Base-by-base conservation (phyloP, 2,888 invertebrate genomes). In the Harpagoxenus sublaevis region DNA sequence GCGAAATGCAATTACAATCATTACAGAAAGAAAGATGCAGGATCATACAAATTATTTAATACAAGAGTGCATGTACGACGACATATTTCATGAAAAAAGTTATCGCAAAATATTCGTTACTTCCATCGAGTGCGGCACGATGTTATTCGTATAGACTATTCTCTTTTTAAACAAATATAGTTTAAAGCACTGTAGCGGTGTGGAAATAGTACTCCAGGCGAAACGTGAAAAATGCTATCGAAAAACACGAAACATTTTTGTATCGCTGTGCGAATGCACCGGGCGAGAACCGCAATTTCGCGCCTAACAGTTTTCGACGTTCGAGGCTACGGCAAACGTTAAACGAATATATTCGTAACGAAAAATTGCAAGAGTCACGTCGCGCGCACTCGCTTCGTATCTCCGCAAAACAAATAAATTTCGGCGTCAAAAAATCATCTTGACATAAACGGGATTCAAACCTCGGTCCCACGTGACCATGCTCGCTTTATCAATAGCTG, bases 101-200 rank as follows among this genome's bases (percentile, higher is more conserved):
- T 35, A 70, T 57, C 23, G 35, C 35, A 6, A 35, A 45, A 45
- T 45, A 12, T 15, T 48, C 55, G 5, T 5, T 31, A 57, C 68
- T 70, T 35, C 18, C 18, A 10, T 57, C 9, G 12, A 45, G 15
- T 31, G 23, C 12, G 10, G 45, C 2, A 39, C 57, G 8, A 31
- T 57, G 45, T 35, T 70, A 18, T 70, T 53, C 28, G 23, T 2
- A n/a, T 1, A 31, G 18, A 15, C 15, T 48, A 63, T 28, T 71
- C 23, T 8, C n/a, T 23, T 78, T 45, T 42, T 71, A 18, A 79
- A 79, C 70, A 60, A 79, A 79, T 79, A 70, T 18, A 42, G 45
- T 68, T 42, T 45, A 45, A 39, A 55, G 12, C 12, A 28, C 31
- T 15, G 0, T 23, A 6, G 31, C 45, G 45, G 31, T 31, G 35